Evolutionary conservation across 2,113 vertebrate species (phyloP), one percentile per base, ranked within the genome.

Genomic region (Donacobius atricapilla): DNA sequence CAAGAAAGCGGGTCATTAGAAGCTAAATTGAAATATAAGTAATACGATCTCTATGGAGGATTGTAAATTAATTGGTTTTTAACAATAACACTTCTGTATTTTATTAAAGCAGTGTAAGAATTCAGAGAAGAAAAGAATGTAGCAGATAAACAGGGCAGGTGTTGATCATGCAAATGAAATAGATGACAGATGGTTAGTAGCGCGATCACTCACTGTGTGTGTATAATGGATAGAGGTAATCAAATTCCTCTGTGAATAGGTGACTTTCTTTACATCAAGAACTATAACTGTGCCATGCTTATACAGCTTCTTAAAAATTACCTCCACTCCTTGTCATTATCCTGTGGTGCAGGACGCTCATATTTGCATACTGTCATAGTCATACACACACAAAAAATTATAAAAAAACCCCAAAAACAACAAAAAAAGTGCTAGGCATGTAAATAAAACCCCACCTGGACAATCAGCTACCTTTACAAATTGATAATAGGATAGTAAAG

Each of bases 81-180:
- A 99, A 98, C 98, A 98, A 98, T 99, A 99, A 98, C 98, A 99
- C 98, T 98, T 98, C 98, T 98, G 97, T 98, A 97, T 97, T 98
- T 99, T 99, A 99, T 99, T 99, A 99, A 99, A 99, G 98, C 98
- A 96, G 97, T 94, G 94, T 98, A 98, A 98, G 97, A 98, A 98
- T 98, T 97, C 94, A 90, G 96, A 15, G 96, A 98, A 98, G 98
- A 98, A 98, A 98, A 98, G 98, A 98, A 98, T 97, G 98, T 98
- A 98, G 98, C 98, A 99, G 99, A 99, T 98, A 99, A 99, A 98
- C 98, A 99, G 98, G 99, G 99, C 99, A 99, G 99, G 99, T 99
- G 99, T 99, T 99, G 99, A 98, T 97, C 98, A 99, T 99, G 99
- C 99, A 99, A 99, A 99, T 99, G 99, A 99, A 99, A 99, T 98